phyloP scores from a whole-genome alignment of 1,140 invertebrate genomes.

The Papilio xuthus region DNA sequence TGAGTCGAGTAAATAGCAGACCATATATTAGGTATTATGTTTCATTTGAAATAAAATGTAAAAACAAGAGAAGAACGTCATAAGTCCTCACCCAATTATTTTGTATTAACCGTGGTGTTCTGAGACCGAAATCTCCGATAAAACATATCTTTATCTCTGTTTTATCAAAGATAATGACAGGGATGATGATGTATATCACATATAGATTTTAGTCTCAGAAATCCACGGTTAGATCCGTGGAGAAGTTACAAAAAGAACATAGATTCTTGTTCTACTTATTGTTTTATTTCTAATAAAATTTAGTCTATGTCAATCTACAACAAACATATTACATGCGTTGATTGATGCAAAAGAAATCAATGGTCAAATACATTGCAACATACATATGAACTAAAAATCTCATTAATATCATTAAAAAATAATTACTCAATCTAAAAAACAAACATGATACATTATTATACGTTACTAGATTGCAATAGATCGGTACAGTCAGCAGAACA shows the following conservation, averaged over 20 bases:
- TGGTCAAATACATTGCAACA: background rate
- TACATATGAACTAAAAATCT: conserved; percentile 19
- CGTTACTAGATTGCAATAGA: conserved; percentile 23
- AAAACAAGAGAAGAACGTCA: too few relatives aligned
- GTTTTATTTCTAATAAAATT: conserved; percentile 48
- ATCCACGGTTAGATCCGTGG: too few relatives aligned
- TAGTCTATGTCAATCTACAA: too few relatives aligned
- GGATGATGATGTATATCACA: too few relatives aligned
- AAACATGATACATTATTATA: conserved; percentile 30
- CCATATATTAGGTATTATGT: background rate
- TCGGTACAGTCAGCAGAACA: conserved; percentile 13
- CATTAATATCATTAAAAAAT: conserved; percentile 25
- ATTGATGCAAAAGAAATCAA: background rate
- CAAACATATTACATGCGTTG: background rate
- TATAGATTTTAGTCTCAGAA: too few relatives aligned
- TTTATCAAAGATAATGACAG: too few relatives aligned
- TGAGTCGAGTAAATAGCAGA: conserved; percentile 17
- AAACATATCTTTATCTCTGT: too few relatives aligned
- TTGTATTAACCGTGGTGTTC: too few relatives aligned
- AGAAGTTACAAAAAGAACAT: too few relatives aligned
- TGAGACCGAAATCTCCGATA: too few relatives aligned
- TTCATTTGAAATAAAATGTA: too few relatives aligned
- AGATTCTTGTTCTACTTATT: conserved; percentile 63
- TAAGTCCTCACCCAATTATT: too few relatives aligned
- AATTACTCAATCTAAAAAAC: conserved; percentile 30